Percentiles rank a stretch among this genome's conserved stretches.
Conservation (phyloP, 2,888 invertebrate species). For the Patella caerulea region DNA sequence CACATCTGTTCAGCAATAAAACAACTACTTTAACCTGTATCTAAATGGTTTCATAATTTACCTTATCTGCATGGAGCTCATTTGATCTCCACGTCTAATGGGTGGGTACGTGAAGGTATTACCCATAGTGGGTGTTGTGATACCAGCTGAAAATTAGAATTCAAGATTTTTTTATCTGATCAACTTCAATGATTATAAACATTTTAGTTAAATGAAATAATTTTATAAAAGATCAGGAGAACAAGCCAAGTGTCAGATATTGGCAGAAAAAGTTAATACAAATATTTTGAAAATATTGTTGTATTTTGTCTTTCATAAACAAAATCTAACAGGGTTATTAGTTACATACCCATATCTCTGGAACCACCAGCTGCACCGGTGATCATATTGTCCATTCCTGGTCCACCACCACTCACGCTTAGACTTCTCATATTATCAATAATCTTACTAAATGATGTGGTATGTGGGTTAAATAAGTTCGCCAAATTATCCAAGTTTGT, state of each 20-base stretch:
- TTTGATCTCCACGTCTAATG: slow-evolving; percentile 62
- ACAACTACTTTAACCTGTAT: neutral
- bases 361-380: neutral
- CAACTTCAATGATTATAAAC: too few relatives aligned
- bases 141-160: neutral
- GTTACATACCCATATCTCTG: slow-evolving; percentile 3
- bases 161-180: too few relatives aligned
- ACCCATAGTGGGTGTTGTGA: slow-evolving; percentile 14
- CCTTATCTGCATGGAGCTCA: slow-evolving; percentile 73
- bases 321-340: too few relatives aligned
- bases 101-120: slow-evolving; percentile 43
- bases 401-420: neutral
- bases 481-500: neutral
- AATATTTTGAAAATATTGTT: too few relatives aligned
- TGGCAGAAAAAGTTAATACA: too few relatives aligned
- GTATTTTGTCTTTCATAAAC: too few relatives aligned
- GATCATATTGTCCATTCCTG: neutral
- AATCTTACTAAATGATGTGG: neutral
- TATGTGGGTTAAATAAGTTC: neutral
- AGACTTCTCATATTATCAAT: slow-evolving; percentile 11
- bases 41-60: slow-evolving; percentile 35
- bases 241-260: too few relatives aligned
- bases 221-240: too few relatives aligned
- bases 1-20: neutral
- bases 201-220: too few relatives aligned